phyloP scores from a whole-genome alignment of 2,113 vertebrate genomes.

The Odocoileus virginianus region DNA sequence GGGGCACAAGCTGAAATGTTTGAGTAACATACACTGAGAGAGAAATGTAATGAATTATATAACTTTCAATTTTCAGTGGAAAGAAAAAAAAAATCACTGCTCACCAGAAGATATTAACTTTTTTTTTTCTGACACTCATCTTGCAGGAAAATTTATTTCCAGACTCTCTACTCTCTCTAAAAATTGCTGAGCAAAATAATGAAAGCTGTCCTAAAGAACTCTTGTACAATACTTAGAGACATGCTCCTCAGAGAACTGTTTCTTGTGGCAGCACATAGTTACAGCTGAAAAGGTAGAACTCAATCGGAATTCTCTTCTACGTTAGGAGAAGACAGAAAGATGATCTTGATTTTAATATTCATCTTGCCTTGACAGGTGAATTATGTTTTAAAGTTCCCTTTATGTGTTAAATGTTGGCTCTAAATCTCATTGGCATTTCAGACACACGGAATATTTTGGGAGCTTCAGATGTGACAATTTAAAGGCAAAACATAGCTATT shows the following conservation, averaged over 20 bases:
- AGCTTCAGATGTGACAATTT: background rate
- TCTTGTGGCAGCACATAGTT: background rate
- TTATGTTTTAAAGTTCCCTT: background rate
- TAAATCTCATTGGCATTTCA: background rate
- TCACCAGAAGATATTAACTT: background rate
- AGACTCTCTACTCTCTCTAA: background rate
- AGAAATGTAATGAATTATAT: background rate
- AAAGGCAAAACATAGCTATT: background rate
- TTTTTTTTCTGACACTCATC: background rate
- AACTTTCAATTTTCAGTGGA: background rate
- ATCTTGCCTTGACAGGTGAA: background rate
- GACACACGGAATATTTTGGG: background rate
- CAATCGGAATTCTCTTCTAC: background rate
- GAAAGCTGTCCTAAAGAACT: background rate
- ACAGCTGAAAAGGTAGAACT: background rate
- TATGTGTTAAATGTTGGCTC: background rate
- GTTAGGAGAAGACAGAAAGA: background rate
- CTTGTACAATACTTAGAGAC: background rate
- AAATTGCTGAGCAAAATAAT: background rate
- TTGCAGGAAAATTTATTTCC: background rate
- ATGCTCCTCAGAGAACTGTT: background rate
- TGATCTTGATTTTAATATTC: background rate
- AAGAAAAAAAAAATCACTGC: background rate
- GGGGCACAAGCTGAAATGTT: background rate
- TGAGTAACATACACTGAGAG: background rate